phyloP scores from a whole-genome alignment of 2,797 vertebrate species.

The Gallinago solitaria region DNA sequence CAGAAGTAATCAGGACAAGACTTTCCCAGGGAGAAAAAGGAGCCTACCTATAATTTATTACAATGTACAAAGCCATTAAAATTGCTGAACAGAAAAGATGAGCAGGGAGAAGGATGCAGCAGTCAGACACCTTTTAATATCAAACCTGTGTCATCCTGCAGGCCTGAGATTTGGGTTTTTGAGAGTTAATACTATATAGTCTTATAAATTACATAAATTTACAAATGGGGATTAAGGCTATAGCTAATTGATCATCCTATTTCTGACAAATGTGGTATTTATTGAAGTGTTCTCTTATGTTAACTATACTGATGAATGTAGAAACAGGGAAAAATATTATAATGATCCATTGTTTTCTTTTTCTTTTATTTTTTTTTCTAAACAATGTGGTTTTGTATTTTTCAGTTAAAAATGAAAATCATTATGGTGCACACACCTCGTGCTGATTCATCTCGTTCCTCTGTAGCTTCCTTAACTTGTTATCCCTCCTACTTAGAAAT shows the following conservation, averaged over 20 bases:
- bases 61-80: fast-evolving
- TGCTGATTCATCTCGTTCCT: background rate
- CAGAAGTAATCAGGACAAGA: background rate
- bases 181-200: background rate
- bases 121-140: background rate
- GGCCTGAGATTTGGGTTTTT: background rate
- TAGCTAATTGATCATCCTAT: background rate
- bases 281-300: background rate
- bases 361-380: background rate
- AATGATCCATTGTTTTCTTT: background rate
- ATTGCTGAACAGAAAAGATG: background rate
- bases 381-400: background rate
- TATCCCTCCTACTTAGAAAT: background rate
- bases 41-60: background rate
- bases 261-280: background rate
- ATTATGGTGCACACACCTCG: fast-evolving
- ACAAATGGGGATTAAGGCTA: background rate
- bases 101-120: background rate
- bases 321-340: background rate
- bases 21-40: background rate
- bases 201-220: background rate
- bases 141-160: background rate
- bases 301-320: background rate
- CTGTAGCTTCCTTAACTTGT: background rate
- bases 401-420: background rate